Evolutionary conservation across 2,888 invertebrate species (phyloP).

Genomic region (Hydrotaea diabolus): DNA sequence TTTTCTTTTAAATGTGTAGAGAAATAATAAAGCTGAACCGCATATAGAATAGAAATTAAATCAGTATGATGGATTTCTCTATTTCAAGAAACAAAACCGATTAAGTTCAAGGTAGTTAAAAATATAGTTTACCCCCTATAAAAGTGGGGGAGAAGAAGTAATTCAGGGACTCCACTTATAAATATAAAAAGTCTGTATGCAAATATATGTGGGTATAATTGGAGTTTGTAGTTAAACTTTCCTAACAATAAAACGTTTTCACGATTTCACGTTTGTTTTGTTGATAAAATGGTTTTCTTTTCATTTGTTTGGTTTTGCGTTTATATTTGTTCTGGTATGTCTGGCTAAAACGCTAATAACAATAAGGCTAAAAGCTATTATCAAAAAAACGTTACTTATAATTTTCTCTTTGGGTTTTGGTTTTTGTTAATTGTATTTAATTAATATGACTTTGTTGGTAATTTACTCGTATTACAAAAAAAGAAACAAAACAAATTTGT

Average conservation of each 20-base stretch:
- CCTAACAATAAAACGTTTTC: conserved; percentile 30
- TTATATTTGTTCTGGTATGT: conserved; percentile 20
- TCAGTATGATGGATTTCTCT: conserved; percentile 74
- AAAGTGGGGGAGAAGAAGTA: background rate
- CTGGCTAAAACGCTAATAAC: conserved; percentile 64
- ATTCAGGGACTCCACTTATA: background rate
- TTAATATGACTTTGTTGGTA: conserved; percentile 47
- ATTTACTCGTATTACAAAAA: conserved; percentile 1
- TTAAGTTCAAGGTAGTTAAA: background rate
- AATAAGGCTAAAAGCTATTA: conserved; percentile 70
- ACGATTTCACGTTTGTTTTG: conserved; percentile 8
- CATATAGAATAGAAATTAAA: conserved; percentile 82
- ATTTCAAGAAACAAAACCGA: conserved; percentile 17
- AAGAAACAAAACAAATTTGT: conserved; percentile 26
- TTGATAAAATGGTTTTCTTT: conserved; percentile 25
- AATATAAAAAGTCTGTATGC: background rate
- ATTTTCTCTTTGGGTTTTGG: conserved; percentile 47
- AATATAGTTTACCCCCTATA: background rate
- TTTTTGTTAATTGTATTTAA: conserved; percentile 48
- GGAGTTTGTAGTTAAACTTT: background rate
- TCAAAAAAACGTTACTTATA: conserved; percentile 60
- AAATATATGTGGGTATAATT: conserved; percentile 7
- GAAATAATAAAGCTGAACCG: conserved; percentile 81
- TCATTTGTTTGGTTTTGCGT: background rate
- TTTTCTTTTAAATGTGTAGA: conserved; percentile 44